These are phyloP conservation scores for Dromas ardeola DNA, from an alignment of 2,113 vertebrate genomes.

Conservation along the genomic window DNA sequence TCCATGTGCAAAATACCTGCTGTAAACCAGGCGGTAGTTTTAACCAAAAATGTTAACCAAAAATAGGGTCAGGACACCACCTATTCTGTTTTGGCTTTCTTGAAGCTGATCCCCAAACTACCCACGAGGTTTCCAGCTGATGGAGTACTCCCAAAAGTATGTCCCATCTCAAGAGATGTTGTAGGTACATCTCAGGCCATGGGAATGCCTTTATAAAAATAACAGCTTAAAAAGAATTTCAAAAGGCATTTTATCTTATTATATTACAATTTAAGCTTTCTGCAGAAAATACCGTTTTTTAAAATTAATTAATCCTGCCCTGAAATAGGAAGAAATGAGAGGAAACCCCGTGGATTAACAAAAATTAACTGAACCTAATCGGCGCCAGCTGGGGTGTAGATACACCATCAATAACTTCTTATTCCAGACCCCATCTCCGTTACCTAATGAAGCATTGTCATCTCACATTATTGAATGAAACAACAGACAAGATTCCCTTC, in stretches of 20 bases:
- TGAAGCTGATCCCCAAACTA: background rate
- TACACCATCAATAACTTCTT: background rate
- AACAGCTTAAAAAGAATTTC: background rate
- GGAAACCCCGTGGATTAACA: background rate
- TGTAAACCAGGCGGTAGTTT: background rate
- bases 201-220: background rate
- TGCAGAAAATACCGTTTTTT: background rate
- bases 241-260: background rate
- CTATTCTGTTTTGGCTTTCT: background rate
- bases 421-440: background rate
- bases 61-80: background rate
- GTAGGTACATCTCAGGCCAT: background rate
- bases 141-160: background rate
- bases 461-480: background rate
- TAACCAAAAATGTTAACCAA: background rate
- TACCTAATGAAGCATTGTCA: background rate
- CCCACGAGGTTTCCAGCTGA: background rate
- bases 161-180: background rate
- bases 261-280: background rate
- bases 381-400: background rate
- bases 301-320: constrained; percentile 31
- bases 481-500: background rate
- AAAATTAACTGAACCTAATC: background rate
- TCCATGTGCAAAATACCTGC: background rate
- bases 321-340: background rate